Percentiles rank a stretch among this genome's conserved stretches.
Conservation (phyloP, 2,888 invertebrate species). For the Mesorhabditis spiculigera region DNA sequence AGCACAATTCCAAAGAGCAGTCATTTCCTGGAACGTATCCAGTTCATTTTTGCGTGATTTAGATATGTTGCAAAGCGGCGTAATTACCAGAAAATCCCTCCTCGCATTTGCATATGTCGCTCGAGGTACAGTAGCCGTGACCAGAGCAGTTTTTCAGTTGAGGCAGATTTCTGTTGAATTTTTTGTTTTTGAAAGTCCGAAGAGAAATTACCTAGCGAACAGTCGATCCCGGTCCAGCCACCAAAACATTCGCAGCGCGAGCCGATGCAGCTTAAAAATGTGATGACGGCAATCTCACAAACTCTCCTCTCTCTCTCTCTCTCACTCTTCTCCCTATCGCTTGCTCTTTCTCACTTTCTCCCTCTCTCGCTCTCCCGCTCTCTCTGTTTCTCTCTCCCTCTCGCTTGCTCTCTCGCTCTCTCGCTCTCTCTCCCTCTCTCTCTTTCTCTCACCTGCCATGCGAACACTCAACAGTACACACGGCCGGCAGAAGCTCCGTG, state of each 20-base stretch:
- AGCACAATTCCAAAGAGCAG: background rate
- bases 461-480: background rate
- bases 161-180: background rate
- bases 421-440: too few relatives aligned
- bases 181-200: background rate
- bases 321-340: too few relatives aligned
- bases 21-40: background rate
- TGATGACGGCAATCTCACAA: background rate
- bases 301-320: too few relatives aligned
- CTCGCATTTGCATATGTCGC: background rate
- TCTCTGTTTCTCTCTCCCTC: too few relatives aligned
- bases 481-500: background rate
- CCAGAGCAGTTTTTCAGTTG: background rate
- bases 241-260: background rate
- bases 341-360: too few relatives aligned
- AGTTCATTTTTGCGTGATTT: background rate
- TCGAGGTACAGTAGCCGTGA: background rate
- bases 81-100: background rate
- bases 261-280: background rate
- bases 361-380: too few relatives aligned
- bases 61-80: background rate
- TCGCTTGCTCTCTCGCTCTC: too few relatives aligned
- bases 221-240: constrained; percentile 2
- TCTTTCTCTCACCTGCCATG: background rate
- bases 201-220: background rate